Percentiles rank a stretch among this genome's conserved stretches.
phyloP scores from a whole-genome alignment of 2,797 vertebrate species.

The Limnodromus scolopaceus region DNA sequence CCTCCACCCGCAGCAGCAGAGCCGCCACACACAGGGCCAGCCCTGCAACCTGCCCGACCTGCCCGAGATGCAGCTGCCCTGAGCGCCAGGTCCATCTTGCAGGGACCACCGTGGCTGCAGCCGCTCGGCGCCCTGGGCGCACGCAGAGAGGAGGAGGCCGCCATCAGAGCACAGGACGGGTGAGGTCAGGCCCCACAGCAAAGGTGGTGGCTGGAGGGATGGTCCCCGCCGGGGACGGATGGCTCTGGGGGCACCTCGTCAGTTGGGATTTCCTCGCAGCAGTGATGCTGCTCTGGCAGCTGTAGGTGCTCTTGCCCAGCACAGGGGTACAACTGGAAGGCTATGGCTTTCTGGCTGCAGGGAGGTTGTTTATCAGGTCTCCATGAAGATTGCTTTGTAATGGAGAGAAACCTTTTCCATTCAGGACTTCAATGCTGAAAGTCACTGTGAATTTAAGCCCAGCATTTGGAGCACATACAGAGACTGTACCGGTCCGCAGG shows the following conservation, averaged over 20 bases:
- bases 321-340: neutral
- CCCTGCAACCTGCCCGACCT: constrained; percentile 83
- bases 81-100: constrained; percentile 47
- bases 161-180: rapidly evolving
- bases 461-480: neutral
- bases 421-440: constrained; percentile 6
- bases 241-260: neutral
- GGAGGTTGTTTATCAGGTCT: neutral
- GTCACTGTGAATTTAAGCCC: constrained; percentile 63
- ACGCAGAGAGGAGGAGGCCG: rapidly evolving
- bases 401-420: neutral
- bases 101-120: neutral
- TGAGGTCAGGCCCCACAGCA: rapidly evolving
- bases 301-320: neutral
- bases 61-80: constrained; percentile 85
- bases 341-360: neutral
- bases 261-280: neutral
- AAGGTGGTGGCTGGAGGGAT: neutral
- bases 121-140: rapidly evolving
- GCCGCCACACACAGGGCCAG: constrained; percentile 81
- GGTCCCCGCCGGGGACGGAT: neutral
- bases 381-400: neutral
- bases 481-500: neutral
- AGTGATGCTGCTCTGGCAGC: neutral
- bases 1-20: constrained; percentile 81